A percentile compares a stretch with the other conserved stretches of the same genome.
phyloP scores from a whole-genome alignment of 2,113 vertebrate genomes.

The Lycaon pictus region DNA sequence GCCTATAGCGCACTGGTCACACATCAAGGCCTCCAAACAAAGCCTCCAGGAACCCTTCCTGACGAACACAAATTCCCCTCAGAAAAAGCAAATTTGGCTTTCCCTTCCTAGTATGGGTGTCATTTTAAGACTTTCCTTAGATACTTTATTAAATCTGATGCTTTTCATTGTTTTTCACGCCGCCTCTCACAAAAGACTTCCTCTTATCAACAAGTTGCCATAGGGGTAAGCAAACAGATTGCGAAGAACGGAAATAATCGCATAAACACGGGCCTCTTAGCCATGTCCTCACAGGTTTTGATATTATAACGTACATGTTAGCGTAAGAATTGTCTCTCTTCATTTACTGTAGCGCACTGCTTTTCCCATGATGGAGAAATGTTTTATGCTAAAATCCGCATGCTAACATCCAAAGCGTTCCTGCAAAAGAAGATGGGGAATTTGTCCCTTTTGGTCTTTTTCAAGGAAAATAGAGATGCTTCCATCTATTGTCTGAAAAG shows the following conservation, averaged over 20 bases:
- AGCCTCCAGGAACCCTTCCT: conserved; percentile 94
- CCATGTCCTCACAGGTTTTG: conserved; percentile 67
- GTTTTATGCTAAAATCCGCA: background rate
- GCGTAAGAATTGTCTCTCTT: conserved; percentile 69
- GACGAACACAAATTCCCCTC: conserved; percentile 96
- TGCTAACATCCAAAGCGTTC: background rate
- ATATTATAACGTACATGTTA: conserved; percentile 60
- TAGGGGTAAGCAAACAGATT: conserved; percentile 86
- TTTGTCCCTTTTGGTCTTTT: background rate
- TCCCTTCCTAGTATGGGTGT: conserved; percentile 89
- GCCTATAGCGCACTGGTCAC: conserved; percentile 95
- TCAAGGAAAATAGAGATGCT: conserved; percentile 38
- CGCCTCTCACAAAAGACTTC: conserved; percentile 85
- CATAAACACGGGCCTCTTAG: conserved; percentile 74
- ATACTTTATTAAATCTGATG: conserved; percentile 91
- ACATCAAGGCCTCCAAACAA: conserved; percentile 99
- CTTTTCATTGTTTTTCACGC: conserved; percentile 87
- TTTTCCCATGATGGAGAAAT: background rate
- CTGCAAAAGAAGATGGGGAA: background rate
- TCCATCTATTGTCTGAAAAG: conserved; percentile 28
- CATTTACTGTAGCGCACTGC: background rate
- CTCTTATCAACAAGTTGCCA: conserved; percentile 90
- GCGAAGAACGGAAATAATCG: conserved; percentile 85
- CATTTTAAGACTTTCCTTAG: conserved; percentile 89
- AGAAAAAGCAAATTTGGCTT: conserved; percentile 95